Evolutionary conservation across 2,113 vertebrate species (phyloP).

Genomic region (Bos taurus): DNA sequence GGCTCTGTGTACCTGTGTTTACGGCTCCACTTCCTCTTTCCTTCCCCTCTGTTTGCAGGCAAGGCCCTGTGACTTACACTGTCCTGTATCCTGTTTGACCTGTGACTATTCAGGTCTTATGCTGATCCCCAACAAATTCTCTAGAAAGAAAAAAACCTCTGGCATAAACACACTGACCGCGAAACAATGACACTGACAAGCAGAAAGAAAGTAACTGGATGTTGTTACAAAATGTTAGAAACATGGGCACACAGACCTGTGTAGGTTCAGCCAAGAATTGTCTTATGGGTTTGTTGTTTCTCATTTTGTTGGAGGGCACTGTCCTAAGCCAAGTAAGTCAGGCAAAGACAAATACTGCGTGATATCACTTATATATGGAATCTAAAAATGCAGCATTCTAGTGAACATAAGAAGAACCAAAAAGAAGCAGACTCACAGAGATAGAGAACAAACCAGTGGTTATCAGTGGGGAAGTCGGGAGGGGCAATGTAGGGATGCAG

Average conservation of each 20-base stretch:
- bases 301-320: neutral
- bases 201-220: neutral
- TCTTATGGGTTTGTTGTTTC: neutral
- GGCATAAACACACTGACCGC: neutral
- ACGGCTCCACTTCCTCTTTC: conserved; percentile 32
- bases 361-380: neutral
- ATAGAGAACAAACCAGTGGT: neutral
- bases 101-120: neutral
- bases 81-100: neutral
- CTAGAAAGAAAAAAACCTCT: neutral
- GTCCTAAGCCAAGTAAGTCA: neutral
- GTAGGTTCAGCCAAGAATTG: neutral
- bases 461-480: neutral
- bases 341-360: neutral
- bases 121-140: neutral
- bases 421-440: neutral
- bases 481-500: neutral
- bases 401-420: neutral
- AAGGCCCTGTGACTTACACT: conserved; percentile 1
- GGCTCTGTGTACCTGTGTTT: conserved; percentile 46
- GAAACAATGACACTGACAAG: conserved; percentile 35
- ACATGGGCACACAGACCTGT: neutral
- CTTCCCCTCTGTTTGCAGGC: conserved; percentile 39
- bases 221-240: neutral
- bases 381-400: neutral